Base-by-base conservation (phyloP, 2,797 vertebrate genomes). In the Hyperoplus immaculatus region DNA sequence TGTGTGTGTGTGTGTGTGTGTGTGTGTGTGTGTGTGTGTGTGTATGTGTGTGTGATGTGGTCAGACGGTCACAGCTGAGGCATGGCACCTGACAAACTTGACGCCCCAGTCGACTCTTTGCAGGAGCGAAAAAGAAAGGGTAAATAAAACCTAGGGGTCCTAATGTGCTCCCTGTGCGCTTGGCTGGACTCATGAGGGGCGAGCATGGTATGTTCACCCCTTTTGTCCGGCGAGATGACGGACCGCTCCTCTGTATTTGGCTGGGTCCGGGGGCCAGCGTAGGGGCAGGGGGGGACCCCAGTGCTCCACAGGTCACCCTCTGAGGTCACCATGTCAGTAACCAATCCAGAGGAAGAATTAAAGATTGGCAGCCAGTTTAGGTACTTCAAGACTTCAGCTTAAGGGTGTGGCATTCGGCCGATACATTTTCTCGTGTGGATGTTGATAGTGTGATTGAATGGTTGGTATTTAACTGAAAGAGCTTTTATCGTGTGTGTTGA, bases 91-190 rank as follows among this genome's bases (percentile, higher is more conserved):
- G 87, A 94, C 91, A 87, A 88, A 93, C 93, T 92, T 81, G 91
- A 95, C 90, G 91, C 89, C 90, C 87, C 82, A 41, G 92, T 85
- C 92, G 90, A 93, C 89, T 92, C 92, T 93, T 93, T 95, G 92
- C 84, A 78, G 77, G 1, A 78, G 78, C 86, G 85, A 91, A 93
- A 93, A 95, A 89, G 95, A 94, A 94, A 96, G 91, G 92, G 83
- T 93, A 87, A 91, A 93, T 92, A 93, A 94, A 94, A 94, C 82
- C 80, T 91, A 88, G 90, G 86, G 86, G 85, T 93, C 92, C 95
- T 97, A 97, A 99, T 97, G 95, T 95, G 97, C 81, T 96, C 95
- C 94, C 94, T 93, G 96, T 97, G 95, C 94, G 95, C 97, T 96
- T 97, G 96, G 95, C 83, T 97, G 95, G 96, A 94, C 93, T 92